Percentiles rank a stretch among this genome's conserved stretches.
Conservation (phyloP, 1,140 invertebrate genomes). For the Euwallacea similis region DNA sequence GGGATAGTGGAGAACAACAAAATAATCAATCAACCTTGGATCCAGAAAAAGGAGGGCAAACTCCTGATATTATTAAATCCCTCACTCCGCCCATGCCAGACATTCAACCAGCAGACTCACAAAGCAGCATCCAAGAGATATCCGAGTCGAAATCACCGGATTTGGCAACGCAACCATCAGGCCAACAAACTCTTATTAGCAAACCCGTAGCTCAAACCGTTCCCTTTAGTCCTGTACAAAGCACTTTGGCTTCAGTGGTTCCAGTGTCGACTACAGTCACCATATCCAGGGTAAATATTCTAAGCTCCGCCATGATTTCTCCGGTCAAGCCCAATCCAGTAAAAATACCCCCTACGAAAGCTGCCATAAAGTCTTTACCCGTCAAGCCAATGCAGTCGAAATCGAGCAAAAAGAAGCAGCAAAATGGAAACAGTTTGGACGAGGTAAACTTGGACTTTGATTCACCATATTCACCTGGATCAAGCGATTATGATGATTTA, state of each 20-base stretch:
- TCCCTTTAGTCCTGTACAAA: constrained; percentile 44
- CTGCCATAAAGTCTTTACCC: constrained; percentile 59
- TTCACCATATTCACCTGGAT: constrained; percentile 83
- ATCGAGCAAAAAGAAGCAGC: constrained; percentile 47
- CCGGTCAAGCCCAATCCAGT: constrained; percentile 52
- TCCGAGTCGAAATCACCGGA: constrained; percentile 46
- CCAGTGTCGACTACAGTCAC: constrained; percentile 49
- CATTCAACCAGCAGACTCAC: constrained; percentile 55
- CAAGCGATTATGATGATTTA: constrained; percentile 80
- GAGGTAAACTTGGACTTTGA: constrained; percentile 72
- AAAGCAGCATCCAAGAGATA: constrained; percentile 46
- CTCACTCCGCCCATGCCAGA: constrained; percentile 53
- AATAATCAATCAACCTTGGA: constrained; percentile 12
- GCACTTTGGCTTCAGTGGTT: constrained; percentile 50
- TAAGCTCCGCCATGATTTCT: constrained; percentile 49
- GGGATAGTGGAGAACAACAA: constrained; percentile 36
- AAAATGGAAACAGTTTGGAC: constrained; percentile 38
- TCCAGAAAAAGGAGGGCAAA: constrained; percentile 22
- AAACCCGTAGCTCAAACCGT: constrained; percentile 51
- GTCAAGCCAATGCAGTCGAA: constrained; percentile 59
- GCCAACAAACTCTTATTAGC: constrained; percentile 40
- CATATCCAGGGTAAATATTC: constrained; percentile 52
- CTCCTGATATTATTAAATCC: constrained; percentile 42
- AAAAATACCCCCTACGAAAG: constrained; percentile 56
- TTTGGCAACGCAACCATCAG: neutral